These are phyloP conservation scores for Drosophila seguyi DNA, from an alignment of 1,140 invertebrate species.

Conservation along the genomic window DNA sequence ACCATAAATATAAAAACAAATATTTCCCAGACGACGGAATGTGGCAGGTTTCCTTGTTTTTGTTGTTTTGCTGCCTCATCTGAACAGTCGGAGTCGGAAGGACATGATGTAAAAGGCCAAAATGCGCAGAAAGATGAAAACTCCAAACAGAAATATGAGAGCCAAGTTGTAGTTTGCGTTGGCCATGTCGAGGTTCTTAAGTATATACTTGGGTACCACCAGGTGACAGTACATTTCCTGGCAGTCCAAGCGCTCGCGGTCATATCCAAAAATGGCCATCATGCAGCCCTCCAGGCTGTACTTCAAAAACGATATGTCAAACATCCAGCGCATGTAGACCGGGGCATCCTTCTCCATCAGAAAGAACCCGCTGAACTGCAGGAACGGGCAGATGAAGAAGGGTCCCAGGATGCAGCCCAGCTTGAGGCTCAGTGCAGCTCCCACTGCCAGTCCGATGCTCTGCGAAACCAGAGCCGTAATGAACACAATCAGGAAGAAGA, in stretches of 20 bases:
- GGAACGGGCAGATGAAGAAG: slow-evolving; percentile 92
- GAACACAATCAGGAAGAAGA: slow-evolving; percentile 91
- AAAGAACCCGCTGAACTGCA: slow-evolving; percentile 96
- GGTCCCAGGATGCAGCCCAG: slow-evolving; percentile 94
- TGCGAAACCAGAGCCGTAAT: slow-evolving; percentile 93
- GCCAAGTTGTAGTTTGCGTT: slow-evolving; percentile 84
- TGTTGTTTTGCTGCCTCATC: slow-evolving; percentile 55
- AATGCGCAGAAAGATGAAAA: slow-evolving; percentile 73
- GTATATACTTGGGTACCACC: slow-evolving; percentile 89
- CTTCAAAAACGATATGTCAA: slow-evolving; percentile 93
- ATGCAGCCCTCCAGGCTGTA: slow-evolving; percentile 91
- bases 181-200: slow-evolving; percentile 91
- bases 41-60: slow-evolving; percentile 29
- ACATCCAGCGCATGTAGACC: slow-evolving; percentile 92
- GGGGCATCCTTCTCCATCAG: slow-evolving; percentile 94
- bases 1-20: slow-evolving; percentile 33
- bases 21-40: slow-evolving; percentile 53
- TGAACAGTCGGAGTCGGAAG: slow-evolving; percentile 79
- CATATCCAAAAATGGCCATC: slow-evolving; percentile 88
- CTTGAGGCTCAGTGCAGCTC: slow-evolving; percentile 92
- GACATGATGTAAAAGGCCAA: slow-evolving; percentile 84
- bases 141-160: slow-evolving; percentile 62
- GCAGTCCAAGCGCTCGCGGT: slow-evolving; percentile 89
- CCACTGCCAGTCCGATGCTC: slow-evolving; percentile 92
- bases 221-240: slow-evolving; percentile 89